Evolutionary conservation across 2,797 vertebrate species (phyloP), one percentile per base, ranked within the genome.

Genomic region (Anguilla anguilla): DNA sequence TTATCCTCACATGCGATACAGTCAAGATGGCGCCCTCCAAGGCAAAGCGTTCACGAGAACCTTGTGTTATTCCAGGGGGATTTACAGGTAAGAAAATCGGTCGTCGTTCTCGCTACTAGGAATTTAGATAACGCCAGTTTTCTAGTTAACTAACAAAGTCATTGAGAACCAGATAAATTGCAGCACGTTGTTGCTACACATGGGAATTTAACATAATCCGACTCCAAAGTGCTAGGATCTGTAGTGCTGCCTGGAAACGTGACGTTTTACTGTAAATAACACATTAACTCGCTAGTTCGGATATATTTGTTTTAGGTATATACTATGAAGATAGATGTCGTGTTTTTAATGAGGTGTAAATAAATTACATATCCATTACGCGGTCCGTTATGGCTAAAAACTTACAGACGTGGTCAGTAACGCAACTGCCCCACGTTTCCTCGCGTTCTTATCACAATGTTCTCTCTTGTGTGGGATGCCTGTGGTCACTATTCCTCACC

Each of bases 401-500:
- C 72, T 97, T 98, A 85, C 97, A 98, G 92, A 94, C 91, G 88
- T 96, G 98, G 0, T 95, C 97, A 51, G 93, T 95, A 59, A 59
- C 15, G 57, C 3, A 59, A 69, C 25, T 28, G 25, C n/a, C 25
- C 64, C 64, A 28, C 25, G n/a, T 28, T 69, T 19, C 13, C 57
- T 55, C 61, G 22, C 19, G 19, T 25, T 5, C 61, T 13, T 11
- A 55, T 55, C 53, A 19, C 61, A 2, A 25, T 25, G 22, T 64
- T 64, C 61, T 64, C 19, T 22, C 64, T 69, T 17, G 25, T 9
- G 25, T 0, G 96, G 96, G 74, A 92, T 90, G 53, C 94, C 89
- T 64, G 87, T 93, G 0, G 25, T 98, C 98, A 0, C 92, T 98
- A 6, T 98, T 99, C 90, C 95, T 98, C n/a, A 96, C 99, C 86